Percentiles rank a stretch among this genome's conserved stretches.
Evolutionary conservation across 2,797 vertebrate genomes (phyloP).

Genomic region (Sebastes baramenuke): DNA sequence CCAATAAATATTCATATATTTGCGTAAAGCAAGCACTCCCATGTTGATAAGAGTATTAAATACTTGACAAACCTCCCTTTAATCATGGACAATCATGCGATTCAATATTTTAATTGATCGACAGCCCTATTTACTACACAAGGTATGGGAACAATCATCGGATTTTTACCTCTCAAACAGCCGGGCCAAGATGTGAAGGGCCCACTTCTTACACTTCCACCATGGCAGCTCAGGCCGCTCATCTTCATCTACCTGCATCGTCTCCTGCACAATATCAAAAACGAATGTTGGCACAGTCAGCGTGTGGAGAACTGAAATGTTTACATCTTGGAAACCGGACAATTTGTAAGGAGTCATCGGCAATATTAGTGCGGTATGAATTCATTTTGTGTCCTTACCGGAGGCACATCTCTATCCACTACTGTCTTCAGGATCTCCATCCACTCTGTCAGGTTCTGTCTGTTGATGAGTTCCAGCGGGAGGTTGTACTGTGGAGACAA

Average conservation of each 20-base stretch:
- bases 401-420: constrained; percentile 96
- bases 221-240: constrained; percentile 96
- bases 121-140: not conserved
- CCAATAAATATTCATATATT: no score
- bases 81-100: no score
- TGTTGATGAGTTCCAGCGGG: constrained; percentile 97
- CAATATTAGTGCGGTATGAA: not conserved
- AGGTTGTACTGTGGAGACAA: constrained; percentile 89
- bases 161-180: constrained; percentile 93
- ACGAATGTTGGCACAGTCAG: not conserved
- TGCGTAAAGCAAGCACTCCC: no score
- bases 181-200: constrained; percentile 97
- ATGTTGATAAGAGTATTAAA: no score
- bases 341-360: not conserved
- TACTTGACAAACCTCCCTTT: no score
- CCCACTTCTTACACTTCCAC: constrained; percentile 99
- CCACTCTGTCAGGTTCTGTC: constrained; percentile 98
- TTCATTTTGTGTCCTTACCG: constrained; percentile 81
- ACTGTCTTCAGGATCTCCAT: constrained; percentile 98
- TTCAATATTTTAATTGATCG: no score
- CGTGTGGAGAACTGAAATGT: not conserved
- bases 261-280: constrained; percentile 84
- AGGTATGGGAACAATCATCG: not conserved
- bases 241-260: constrained; percentile 97
- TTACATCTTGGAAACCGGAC: not conserved